phyloP scores from a whole-genome alignment of 2,113 vertebrate species.

The Romanogobio albipinnatus region DNA sequence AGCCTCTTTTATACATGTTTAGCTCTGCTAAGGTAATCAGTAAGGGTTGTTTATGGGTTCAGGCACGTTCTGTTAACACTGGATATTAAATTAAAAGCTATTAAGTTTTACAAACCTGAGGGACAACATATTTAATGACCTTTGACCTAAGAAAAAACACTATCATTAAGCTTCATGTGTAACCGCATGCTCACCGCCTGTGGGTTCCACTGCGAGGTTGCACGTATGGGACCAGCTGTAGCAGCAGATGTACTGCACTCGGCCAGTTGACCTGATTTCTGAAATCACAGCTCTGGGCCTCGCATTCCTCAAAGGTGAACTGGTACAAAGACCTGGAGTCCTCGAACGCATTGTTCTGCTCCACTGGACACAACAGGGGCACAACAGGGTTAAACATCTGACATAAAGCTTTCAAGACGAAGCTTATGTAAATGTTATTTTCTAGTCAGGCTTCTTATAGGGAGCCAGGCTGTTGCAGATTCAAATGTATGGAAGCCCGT shows the following conservation, averaged over 20 bases:
- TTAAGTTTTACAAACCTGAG: neutral
- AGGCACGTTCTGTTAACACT: neutral
- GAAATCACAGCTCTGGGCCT: conserved; percentile 82
- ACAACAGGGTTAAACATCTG: neutral
- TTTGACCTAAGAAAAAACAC: neutral
- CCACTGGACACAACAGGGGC: conserved; percentile 72
- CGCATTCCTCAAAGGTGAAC: conserved; percentile 86
- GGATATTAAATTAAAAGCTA: conserved; percentile 20
- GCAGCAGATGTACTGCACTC: conserved; percentile 79
- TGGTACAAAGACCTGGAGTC: conserved; percentile 83
- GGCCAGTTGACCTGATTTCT: conserved; percentile 82
- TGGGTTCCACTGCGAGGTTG: conserved; percentile 69
- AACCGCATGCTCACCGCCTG: conserved; percentile 74
- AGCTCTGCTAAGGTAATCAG: conserved; percentile 8
- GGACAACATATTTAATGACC: conserved; percentile 5
- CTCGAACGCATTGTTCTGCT: conserved; percentile 81
- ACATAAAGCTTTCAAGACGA: neutral
- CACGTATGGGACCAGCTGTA: conserved; percentile 74
- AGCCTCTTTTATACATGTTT: neutral
- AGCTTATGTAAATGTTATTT: neutral
- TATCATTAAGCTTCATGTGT: neutral
- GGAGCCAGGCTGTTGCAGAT: neutral
- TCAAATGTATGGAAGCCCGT: no score
- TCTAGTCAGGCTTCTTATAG: neutral
- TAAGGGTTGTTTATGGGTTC: neutral